phyloP scores from a whole-genome alignment of 2,113 vertebrate genomes.

The Oceanites oceanicus region DNA sequence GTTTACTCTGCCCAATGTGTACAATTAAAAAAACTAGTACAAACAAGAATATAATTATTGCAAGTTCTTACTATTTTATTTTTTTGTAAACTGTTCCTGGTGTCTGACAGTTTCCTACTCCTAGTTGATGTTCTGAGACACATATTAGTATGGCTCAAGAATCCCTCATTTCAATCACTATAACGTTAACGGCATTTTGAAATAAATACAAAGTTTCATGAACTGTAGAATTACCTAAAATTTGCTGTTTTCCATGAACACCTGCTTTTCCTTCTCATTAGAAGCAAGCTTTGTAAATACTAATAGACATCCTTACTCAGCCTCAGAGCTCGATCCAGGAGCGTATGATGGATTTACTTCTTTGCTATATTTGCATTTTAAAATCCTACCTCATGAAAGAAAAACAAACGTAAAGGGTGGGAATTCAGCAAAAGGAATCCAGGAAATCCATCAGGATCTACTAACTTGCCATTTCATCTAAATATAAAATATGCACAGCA shows the following conservation, averaged over 20 bases:
- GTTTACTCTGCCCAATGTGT: background rate
- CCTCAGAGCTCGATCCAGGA: background rate
- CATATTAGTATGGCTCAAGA: background rate
- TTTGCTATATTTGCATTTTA: background rate
- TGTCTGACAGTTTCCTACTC: background rate
- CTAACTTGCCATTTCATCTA: conserved; percentile 23
- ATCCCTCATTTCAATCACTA: background rate
- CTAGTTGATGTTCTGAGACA: background rate
- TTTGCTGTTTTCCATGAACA: background rate
- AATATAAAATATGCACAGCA: conserved; percentile 1
- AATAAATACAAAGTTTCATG: background rate
- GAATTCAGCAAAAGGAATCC: background rate
- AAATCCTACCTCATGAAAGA: background rate
- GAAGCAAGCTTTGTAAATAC: background rate
- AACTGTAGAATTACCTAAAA: background rate
- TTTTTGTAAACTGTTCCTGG: background rate
- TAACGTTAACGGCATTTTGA: background rate
- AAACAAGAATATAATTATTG: background rate
- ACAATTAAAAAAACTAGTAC: background rate
- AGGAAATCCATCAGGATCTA: conserved; percentile 15
- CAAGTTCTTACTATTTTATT: background rate
- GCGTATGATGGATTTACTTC: background rate
- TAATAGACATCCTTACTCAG: background rate
- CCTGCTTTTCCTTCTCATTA: conserved; percentile 18
- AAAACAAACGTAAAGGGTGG: background rate